Conservation (phyloP, 2,888 invertebrate species). For the Ophion slaviceki region DNA sequence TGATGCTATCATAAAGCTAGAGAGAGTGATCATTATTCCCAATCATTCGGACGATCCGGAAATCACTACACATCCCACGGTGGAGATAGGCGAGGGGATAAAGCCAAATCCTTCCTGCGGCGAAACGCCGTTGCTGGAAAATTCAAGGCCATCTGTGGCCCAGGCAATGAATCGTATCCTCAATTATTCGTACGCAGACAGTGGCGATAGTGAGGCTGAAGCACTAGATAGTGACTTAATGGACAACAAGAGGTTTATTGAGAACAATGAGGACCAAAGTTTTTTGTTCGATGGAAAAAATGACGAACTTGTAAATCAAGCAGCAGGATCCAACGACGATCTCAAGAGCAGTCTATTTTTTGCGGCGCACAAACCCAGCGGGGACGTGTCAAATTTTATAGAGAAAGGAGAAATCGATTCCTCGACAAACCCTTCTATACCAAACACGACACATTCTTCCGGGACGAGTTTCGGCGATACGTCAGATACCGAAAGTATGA, state of each 20-base stretch:
- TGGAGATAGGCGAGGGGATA: constrained; percentile 61
- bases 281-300: constrained; percentile 49
- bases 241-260: not conserved
- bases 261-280: constrained; percentile 43
- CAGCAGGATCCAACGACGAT: not conserved
- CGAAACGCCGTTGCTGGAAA: constrained; percentile 35
- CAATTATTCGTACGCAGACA: not conserved
- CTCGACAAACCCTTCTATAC: not conserved
- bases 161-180: not conserved
- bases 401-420: not conserved
- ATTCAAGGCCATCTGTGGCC: constrained; percentile 6
- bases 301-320: not conserved
- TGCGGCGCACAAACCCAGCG: not conserved
- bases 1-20: constrained; percentile 61
- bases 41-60: constrained; percentile 35
- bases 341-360: not conserved
- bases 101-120: constrained; percentile 33
- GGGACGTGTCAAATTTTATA: not conserved
- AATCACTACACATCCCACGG: constrained; percentile 39
- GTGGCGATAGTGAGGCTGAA: not conserved
- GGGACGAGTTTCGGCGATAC: not conserved
- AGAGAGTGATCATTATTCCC: constrained; percentile 60
- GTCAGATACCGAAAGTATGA: not conserved
- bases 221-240: not conserved
- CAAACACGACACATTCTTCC: constrained; percentile 7